Conservation (phyloP, 2,113 vertebrate species). For the Pomatostomus ruficeps region DNA sequence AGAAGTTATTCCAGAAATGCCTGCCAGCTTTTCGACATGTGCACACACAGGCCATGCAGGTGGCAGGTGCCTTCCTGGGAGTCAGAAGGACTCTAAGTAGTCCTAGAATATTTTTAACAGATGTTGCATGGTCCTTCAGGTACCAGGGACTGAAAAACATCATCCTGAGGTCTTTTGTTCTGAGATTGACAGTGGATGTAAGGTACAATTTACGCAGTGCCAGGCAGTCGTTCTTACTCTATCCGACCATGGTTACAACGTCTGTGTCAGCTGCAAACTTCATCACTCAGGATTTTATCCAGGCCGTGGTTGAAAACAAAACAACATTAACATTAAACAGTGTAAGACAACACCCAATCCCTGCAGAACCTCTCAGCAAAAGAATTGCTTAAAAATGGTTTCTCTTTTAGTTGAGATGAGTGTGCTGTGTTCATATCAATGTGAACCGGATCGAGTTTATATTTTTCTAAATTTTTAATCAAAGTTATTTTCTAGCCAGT, state of each 20-base stretch:
- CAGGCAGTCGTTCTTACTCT: accelerated
- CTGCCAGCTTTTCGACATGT: background rate
- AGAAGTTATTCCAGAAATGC: background rate
- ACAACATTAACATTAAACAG: background rate
- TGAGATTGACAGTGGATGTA: background rate
- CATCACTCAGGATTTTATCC: background rate
- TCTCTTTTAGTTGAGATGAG: background rate
- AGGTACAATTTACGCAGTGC: background rate
- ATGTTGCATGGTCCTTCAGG: background rate
- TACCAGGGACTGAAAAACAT: background rate
- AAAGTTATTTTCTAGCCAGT: background rate
- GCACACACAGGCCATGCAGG: background rate
- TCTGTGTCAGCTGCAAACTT: background rate
- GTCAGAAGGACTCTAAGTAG: background rate
- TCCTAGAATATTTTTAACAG: background rate
- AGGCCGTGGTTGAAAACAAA: background rate
- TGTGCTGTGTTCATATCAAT: background rate
- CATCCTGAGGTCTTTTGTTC: background rate
- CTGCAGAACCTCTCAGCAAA: background rate
- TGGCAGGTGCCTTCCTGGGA: background rate
- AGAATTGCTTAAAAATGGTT: background rate
- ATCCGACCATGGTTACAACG: accelerated
- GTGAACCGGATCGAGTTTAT: background rate
- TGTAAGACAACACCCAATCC: background rate
- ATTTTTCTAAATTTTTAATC: background rate